phyloP scores from a whole-genome alignment of 1,140 invertebrate genomes.

The Drosophila ananassae region DNA sequence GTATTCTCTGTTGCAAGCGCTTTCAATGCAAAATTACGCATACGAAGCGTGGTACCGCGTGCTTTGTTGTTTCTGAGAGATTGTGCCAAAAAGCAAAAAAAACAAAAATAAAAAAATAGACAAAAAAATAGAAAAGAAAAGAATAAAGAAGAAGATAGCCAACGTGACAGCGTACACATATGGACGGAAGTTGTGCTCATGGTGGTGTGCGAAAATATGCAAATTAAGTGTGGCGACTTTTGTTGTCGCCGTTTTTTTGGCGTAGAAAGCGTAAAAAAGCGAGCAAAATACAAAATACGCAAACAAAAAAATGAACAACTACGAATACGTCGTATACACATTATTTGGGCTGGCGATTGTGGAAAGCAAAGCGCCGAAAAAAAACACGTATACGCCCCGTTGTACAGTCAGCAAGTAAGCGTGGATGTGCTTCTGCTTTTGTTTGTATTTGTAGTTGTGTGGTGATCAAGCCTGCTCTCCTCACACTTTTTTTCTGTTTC shows the following conservation, averaged over 20 bases:
- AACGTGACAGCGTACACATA: constrained; percentile 64
- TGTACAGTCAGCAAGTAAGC: constrained; percentile 62
- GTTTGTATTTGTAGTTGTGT: constrained; percentile 9
- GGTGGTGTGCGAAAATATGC: constrained; percentile 72
- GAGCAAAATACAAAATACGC: constrained; percentile 32
- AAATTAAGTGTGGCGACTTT: constrained; percentile 80
- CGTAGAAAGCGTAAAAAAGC: constrained; percentile 76
- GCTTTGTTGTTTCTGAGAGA: constrained; percentile 35
- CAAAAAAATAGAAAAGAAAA: constrained; percentile 43
- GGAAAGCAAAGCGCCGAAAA: constrained; percentile 67
- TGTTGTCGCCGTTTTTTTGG: constrained; percentile 55
- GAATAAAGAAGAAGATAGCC: constrained; percentile 59
- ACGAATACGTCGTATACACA: constrained; percentile 49
- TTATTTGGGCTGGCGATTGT: constrained; percentile 63
- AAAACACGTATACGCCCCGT: constrained; percentile 77
- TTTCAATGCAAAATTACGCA: constrained; percentile 77
- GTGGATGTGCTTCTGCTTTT: constrained; percentile 4
- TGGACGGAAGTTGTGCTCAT: constrained; percentile 46
- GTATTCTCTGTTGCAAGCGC: constrained; percentile 43
- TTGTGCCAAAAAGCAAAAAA: constrained; percentile 44
- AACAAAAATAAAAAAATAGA: constrained; percentile 29
- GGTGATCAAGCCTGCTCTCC: constrained; percentile 48
- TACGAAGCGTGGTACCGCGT: constrained; percentile 66
- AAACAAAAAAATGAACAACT: background rate
- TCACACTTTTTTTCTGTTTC: constrained; percentile 24